phyloP scores from a whole-genome alignment of 2,113 vertebrate species.

The Rhipidura dahli region DNA sequence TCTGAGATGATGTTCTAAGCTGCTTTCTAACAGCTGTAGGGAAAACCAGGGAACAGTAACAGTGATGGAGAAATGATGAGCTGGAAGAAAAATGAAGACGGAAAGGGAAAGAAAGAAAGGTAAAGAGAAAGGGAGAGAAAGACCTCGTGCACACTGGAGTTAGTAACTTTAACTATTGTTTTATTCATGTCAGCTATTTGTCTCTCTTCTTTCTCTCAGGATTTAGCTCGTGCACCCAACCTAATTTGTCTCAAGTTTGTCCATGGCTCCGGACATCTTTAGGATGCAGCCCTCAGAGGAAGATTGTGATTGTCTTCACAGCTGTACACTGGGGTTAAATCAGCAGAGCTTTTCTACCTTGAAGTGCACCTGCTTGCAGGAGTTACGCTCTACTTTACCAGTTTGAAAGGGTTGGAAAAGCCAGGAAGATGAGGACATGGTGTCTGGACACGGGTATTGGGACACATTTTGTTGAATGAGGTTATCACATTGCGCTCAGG shows the following conservation, averaged over 20 bases:
- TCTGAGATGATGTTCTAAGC: not conserved
- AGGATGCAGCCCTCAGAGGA: not conserved
- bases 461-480: not conserved
- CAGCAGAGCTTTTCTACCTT: not conserved
- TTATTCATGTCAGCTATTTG: not conserved
- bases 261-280: not conserved
- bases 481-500: not conserved
- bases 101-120: not conserved
- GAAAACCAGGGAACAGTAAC: not conserved
- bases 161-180: not conserved
- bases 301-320: not conserved
- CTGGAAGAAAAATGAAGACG: not conserved
- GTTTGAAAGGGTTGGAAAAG: not conserved
- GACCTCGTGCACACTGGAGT: not conserved
- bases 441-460: fast-evolving
- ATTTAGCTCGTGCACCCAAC: not conserved
- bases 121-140: not conserved
- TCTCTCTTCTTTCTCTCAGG: not conserved
- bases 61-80: not conserved
- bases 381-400: not conserved
- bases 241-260: not conserved
- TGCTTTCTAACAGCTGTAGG: not conserved
- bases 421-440: not conserved
- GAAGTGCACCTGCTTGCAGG: not conserved
- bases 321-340: not conserved